A percentile compares a stretch with the other conserved stretches of the same genome.
Conservation (phyloP, 2,113 vertebrate species). For the Laticauda laticaudata region DNA sequence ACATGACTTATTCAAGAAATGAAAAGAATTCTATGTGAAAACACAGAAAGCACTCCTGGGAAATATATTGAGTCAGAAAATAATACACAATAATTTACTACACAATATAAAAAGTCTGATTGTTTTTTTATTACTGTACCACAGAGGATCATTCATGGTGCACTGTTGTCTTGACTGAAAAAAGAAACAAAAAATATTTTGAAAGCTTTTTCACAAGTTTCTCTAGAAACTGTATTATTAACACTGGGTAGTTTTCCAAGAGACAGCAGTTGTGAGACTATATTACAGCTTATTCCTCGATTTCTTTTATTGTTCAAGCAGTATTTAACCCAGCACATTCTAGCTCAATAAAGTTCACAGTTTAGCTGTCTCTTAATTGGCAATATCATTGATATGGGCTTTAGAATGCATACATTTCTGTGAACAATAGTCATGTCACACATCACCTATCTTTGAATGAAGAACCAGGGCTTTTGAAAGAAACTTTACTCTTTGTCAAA, state of each 20-base stretch:
- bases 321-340: too few relatives aligned
- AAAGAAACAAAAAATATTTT: not conserved
- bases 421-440: not conserved
- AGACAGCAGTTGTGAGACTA: not conserved
- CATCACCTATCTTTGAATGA: not conserved
- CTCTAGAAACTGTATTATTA: not conserved
- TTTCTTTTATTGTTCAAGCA: not conserved
- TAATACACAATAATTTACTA: not conserved
- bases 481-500: not conserved
- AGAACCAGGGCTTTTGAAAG: not conserved
- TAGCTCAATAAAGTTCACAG: not conserved
- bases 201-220: not conserved
- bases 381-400: not conserved
- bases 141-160: not conserved
- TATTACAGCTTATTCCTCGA: not conserved
- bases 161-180: not conserved
- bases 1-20: not conserved
- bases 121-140: not conserved
- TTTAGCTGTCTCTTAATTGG: not conserved
- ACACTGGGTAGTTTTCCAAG: not conserved
- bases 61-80: conserved; percentile 8
- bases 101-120: not conserved
- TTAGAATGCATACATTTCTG: not conserved
- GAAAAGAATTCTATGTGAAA: not conserved
- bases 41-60: not conserved